Evolutionary conservation across 2,113 vertebrate genomes (phyloP).

Genomic region (Butorides virescens): DNA sequence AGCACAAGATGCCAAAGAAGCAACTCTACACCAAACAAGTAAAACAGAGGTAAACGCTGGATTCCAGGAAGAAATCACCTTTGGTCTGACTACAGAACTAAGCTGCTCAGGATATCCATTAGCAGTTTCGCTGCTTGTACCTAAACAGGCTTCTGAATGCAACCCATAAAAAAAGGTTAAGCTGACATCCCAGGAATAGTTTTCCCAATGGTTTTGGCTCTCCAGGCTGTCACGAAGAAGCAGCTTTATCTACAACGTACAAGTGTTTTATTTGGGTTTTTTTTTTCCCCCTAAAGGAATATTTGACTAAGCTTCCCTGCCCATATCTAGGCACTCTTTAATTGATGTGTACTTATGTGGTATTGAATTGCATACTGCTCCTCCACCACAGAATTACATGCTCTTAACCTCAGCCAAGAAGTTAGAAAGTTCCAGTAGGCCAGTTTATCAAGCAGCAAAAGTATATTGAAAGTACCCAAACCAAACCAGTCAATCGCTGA

Average conservation of each 20-base stretch:
- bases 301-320: not conserved
- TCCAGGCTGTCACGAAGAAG: not conserved
- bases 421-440: not conserved
- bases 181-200: not conserved
- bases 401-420: conserved; percentile 12
- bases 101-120: not conserved
- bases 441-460: not conserved
- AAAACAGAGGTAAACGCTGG: not conserved
- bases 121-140: not conserved
- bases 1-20: not conserved
- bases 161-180: not conserved
- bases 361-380: not conserved
- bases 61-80: not conserved
- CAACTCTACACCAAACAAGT: not conserved
- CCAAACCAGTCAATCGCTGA: not conserved
- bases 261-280: not conserved
- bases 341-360: not conserved
- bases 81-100: not conserved
- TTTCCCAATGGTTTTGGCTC: not conserved
- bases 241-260: not conserved
- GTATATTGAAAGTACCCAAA: not conserved
- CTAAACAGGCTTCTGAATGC: not conserved
- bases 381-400: not conserved
- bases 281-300: not conserved
- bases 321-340: conserved; percentile 1